Evolutionary conservation across 2,888 invertebrate genomes (phyloP).

Genomic region (Leucania comma): DNA sequence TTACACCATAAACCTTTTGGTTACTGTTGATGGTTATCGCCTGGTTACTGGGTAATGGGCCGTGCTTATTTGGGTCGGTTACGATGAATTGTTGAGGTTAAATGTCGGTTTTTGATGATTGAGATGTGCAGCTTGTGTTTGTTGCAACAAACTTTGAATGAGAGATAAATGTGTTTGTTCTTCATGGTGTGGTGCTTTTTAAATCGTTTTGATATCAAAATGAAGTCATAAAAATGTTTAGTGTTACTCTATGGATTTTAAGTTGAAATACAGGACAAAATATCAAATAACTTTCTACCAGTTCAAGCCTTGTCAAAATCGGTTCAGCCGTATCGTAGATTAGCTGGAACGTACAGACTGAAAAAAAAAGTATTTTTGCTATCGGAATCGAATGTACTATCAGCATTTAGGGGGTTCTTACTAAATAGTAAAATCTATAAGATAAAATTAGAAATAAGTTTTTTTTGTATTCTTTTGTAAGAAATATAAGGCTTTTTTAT

Average conservation of each 20-base stretch:
- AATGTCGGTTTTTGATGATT: conserved; percentile 7
- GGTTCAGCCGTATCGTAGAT: too few relatives aligned
- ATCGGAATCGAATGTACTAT: too few relatives aligned
- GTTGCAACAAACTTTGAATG: background rate
- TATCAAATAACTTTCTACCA: too few relatives aligned
- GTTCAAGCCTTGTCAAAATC: too few relatives aligned
- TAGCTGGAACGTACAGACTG: too few relatives aligned
- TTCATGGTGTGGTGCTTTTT: background rate
- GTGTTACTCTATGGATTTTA: background rate
- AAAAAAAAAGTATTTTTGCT: too few relatives aligned
- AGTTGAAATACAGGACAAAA: too few relatives aligned
- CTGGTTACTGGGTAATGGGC: conserved; percentile 60
- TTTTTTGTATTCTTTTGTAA: too few relatives aligned
- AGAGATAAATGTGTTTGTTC: background rate
- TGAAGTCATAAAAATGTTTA: background rate
- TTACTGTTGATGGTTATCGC: conserved; percentile 60
- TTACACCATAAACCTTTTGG: conserved; percentile 67
- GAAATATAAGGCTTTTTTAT: too few relatives aligned
- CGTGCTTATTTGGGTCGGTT: conserved; percentile 54
- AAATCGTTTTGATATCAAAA: background rate
- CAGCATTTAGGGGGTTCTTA: too few relatives aligned
- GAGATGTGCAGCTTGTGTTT: conserved; percentile 11
- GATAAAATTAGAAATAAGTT: too few relatives aligned
- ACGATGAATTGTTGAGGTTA: conserved; percentile 47
- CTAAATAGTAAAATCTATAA: too few relatives aligned